Evolutionary conservation across 2,113 vertebrate genomes (phyloP).

Genomic region (Trichechus manatus): DNA sequence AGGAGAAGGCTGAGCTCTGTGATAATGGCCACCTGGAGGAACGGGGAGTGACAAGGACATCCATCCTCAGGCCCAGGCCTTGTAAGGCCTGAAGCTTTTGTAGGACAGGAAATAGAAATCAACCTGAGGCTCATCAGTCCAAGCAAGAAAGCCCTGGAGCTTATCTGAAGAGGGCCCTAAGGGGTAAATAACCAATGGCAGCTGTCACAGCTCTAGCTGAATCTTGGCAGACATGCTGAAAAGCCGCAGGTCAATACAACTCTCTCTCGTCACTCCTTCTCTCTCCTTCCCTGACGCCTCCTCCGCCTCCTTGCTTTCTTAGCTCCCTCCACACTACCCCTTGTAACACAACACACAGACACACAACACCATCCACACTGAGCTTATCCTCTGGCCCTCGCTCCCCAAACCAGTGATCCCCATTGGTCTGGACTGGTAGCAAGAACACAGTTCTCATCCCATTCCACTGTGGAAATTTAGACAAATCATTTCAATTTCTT

Average conservation of each 20-base stretch:
- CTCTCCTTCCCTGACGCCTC: background rate
- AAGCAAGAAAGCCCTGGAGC: background rate
- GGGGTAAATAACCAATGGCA: rapidly evolving
- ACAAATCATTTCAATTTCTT: background rate
- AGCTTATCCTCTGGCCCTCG: background rate
- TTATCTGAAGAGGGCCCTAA: background rate
- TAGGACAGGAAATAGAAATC: background rate
- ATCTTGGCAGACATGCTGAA: background rate
- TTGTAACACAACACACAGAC: background rate
- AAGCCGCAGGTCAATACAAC: background rate
- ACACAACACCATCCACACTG: rapidly evolving
- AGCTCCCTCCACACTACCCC: background rate
- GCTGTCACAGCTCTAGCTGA: background rate
- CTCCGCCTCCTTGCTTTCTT: background rate
- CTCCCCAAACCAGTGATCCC: background rate
- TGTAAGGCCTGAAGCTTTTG: background rate
- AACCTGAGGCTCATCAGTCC: background rate
- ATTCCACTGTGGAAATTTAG: background rate
- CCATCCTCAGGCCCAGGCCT: background rate
- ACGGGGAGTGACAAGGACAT: background rate
- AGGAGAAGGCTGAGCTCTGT: slow-evolving; percentile 59
- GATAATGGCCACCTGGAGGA: slow-evolving; percentile 74
- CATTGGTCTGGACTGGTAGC: background rate
- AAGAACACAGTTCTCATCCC: background rate
- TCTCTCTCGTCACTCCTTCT: background rate